A percentile compares a stretch with the other conserved stretches of the same genome.
Conservation (phyloP, 2,888 invertebrate genomes). For the Perithous albicinctus region DNA sequence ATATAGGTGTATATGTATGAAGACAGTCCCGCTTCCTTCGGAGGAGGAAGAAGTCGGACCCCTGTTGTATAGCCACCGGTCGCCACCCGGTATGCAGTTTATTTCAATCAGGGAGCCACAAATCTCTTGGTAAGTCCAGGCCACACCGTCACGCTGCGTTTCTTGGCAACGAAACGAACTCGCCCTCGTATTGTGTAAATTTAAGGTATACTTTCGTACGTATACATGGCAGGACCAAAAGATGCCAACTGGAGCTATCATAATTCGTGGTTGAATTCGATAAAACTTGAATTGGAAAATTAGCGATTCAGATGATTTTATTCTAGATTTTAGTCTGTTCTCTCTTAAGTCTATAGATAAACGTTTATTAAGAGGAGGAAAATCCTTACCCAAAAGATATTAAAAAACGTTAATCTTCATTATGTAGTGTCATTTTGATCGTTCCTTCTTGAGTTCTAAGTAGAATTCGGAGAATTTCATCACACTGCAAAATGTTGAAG, state of each 20-base stretch:
- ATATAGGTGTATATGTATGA: background rate
- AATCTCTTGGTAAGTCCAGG: constrained; percentile 75
- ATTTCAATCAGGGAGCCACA: constrained; percentile 81
- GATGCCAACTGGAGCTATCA: constrained; percentile 3
- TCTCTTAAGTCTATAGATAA: too few species aligned
- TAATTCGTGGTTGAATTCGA: background rate
- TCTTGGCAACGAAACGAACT: constrained; percentile 29
- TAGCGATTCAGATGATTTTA: background rate
- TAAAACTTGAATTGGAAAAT: background rate
- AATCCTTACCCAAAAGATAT: too few species aligned
- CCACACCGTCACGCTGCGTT: constrained; percentile 67
- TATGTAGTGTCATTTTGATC: too few species aligned
- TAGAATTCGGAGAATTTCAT: too few species aligned
- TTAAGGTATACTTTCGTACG: background rate
- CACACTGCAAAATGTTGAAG: too few species aligned
- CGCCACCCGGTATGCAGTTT: constrained; percentile 75
- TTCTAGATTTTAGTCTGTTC: background rate
- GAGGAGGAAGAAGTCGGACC: constrained; percentile 24
- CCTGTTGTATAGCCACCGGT: constrained; percentile 40
- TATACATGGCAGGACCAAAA: background rate
- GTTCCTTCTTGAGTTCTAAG: too few species aligned
- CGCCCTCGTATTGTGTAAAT: constrained; percentile 9
- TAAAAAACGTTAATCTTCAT: too few species aligned
- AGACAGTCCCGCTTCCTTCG: constrained; percentile 12
- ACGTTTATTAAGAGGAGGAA: background rate